Evolutionary conservation across 2,888 invertebrate species (phyloP), one percentile per base, ranked within the genome.

Genomic region (Branchellion lobata): DNA sequence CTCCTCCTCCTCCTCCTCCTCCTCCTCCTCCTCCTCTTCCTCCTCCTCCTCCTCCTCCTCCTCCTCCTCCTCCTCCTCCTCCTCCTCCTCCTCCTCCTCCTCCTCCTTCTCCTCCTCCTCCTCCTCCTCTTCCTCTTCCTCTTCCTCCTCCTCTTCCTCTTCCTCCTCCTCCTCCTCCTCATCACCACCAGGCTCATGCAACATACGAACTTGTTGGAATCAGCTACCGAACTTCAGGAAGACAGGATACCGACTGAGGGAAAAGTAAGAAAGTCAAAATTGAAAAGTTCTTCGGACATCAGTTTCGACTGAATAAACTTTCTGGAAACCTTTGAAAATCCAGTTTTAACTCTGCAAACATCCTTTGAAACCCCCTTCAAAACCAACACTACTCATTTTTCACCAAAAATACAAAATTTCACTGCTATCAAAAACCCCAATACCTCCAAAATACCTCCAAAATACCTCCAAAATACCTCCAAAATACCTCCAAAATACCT

Each of bases 121-220:
- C 3, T 33, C 34, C 3, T 71, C 71, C 34, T 34, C 31, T 18
- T 72, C 72, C 21, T 24, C 14, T 1, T 14, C 27, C 18, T 29
- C 1, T 34, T 34, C n/a, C 34, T 31, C 0, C n/a, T n/a, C n/a
- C n/a, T n/a, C n/a, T n/a, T n/a, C n/a, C n/a, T n/a, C n/a, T n/a
- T n/a, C n/a, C n/a, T n/a, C n/a, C n/a, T n/a, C n/a, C n/a, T n/a
- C n/a, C n/a, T n/a, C n/a, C n/a, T n/a, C n/a, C n/a, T n/a, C n/a
- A n/a, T n/a, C n/a, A n/a, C n/a, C n/a, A n/a, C n/a, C 95, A 0
- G 96, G 96, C 11, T 95, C 95, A 27, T 96, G 96, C 89, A 95
- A 94, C 84, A 90, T 96, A 84, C 93, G 95, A 86, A 96, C 96
- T 0, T 96, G 96, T 88, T 96, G 96, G 96, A 95, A 95, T 86